Percentiles rank a stretch among this genome's conserved stretches.
These are phyloP conservation scores for Drosophila takahashii DNA, from an alignment of 1,140 invertebrate species.

Conservation along the genomic window DNA sequence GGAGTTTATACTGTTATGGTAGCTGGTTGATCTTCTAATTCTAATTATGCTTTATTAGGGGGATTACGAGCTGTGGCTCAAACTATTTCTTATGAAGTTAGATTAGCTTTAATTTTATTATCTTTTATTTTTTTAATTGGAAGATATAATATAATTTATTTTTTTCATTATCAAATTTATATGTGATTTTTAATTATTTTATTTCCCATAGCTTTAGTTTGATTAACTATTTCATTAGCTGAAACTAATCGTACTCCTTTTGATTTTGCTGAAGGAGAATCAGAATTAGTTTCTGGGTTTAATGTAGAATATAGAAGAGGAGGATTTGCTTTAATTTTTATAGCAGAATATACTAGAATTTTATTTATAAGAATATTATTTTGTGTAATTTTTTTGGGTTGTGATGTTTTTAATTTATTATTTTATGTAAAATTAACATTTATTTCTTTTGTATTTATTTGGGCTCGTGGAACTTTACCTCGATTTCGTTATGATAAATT, in stretches of 20 bases:
- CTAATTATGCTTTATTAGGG: conserved; percentile 88
- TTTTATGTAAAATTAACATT: conserved; percentile 86
- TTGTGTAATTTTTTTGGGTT: conserved; percentile 89
- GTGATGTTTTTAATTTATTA: conserved; percentile 86
- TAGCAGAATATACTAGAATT: conserved; percentile 87
- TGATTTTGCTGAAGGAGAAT: conserved; percentile 92
- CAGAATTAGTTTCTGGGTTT: conserved; percentile 91
- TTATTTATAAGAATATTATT: conserved; percentile 88
- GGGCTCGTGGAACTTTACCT: conserved; percentile 50
- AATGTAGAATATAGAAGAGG: conserved; percentile 90
- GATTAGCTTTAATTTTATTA: conserved; percentile 47
- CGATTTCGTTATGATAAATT: conserved; percentile 74
- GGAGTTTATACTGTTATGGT: conserved; percentile 84
- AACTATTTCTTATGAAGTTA: conserved; percentile 1
- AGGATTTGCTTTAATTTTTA: conserved; percentile 90
- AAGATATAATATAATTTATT: conserved; percentile 60
- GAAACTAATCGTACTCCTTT: conserved; percentile 91
- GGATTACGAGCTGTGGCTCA: background rate
- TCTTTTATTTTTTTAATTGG: conserved; percentile 69
- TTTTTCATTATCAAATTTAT: conserved; percentile 83
- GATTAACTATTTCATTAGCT: conserved; percentile 87
- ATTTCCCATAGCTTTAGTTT: conserved; percentile 86
- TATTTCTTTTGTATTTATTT: conserved; percentile 85
- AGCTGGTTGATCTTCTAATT: conserved; percentile 88
- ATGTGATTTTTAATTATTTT: conserved; percentile 86